Conservation (phyloP, 2,113 vertebrate species). For the Prionailurus bengalensis region DNA sequence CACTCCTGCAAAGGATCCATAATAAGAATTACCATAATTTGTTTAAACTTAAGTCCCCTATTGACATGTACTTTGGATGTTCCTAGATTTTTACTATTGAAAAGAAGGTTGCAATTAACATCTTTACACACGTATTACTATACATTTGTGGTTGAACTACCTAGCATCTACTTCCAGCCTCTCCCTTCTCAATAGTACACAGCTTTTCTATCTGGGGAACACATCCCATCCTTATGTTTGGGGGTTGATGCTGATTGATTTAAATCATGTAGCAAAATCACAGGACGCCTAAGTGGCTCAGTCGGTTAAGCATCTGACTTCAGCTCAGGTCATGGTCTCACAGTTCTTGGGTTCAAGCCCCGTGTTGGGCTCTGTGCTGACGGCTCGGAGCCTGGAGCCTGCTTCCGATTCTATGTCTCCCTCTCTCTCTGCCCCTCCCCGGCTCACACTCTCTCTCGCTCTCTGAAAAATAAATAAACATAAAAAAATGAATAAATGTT, state of each 20-base stretch:
- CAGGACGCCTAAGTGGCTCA: not conserved
- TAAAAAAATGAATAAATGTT: too few species aligned
- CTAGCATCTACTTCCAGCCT: not conserved
- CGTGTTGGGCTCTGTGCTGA: too few species aligned
- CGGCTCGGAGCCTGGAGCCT: too few species aligned
- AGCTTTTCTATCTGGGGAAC: not conserved
- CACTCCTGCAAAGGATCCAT: not conserved
- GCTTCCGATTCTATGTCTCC: too few species aligned
- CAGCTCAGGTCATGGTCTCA: too few species aligned
- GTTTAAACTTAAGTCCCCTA: not conserved
- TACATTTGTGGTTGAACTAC: not conserved
- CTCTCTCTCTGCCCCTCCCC: too few species aligned
- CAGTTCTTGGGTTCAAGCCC: too few species aligned
- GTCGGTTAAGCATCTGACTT: too few species aligned
- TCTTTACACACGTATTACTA: not conserved
- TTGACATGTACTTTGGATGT: not conserved
- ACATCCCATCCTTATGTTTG: not conserved
- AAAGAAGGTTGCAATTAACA: constrained; percentile 34
- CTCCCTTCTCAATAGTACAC: not conserved
- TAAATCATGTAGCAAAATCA: constrained; percentile 8
- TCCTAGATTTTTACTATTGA: not conserved
- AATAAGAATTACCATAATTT: not conserved
- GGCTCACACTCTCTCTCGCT: too few species aligned
- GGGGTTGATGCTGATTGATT: not conserved
- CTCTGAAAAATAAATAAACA: too few species aligned